Percentiles rank a stretch among this genome's conserved stretches.
Evolutionary conservation across 2,888 invertebrate species (phyloP).

Genomic region (Beris chalybata): DNA sequence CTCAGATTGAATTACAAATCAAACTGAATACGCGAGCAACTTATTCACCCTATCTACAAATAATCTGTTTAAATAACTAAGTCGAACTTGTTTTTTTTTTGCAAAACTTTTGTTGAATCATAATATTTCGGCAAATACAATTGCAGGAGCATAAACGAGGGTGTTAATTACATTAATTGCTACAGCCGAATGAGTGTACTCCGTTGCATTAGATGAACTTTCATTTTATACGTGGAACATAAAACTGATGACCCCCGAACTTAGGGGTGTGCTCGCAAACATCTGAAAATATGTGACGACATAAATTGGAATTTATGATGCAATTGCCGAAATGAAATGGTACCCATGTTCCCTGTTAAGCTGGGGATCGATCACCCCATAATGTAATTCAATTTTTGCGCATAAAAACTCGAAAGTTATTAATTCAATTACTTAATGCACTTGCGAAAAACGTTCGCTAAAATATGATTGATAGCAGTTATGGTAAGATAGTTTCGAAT

Average conservation of each 20-base stretch:
- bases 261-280: slow-evolving; percentile 5
- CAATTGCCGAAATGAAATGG: slow-evolving; percentile 38
- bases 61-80: too few relatives aligned
- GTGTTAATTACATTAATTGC: too few relatives aligned
- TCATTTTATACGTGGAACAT: too few relatives aligned
- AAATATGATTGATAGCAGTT: slow-evolving; percentile 12
- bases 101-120: too few relatives aligned
- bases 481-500: not conserved
- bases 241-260: slow-evolving; percentile 18
- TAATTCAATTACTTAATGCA: slow-evolving; percentile 39
- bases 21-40: too few relatives aligned
- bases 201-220: too few relatives aligned
- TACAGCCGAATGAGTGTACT: too few relatives aligned
- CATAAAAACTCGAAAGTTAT: slow-evolving; percentile 30
- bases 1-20: too few relatives aligned
- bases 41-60: too few relatives aligned
- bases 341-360: slow-evolving; percentile 7
- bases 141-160: too few relatives aligned
- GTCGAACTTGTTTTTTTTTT: too few relatives aligned
- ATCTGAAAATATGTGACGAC: slow-evolving; percentile 34
- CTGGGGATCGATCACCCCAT: not conserved
- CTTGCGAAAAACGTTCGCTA: slow-evolving; percentile 18
- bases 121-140: too few relatives aligned
- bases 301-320: slow-evolving; percentile 39
- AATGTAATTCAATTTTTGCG: slow-evolving; percentile 24